These are phyloP conservation scores for Xenopus laevis DNA, from an alignment of 2,113 vertebrate species.

Conservation along the genomic window DNA sequence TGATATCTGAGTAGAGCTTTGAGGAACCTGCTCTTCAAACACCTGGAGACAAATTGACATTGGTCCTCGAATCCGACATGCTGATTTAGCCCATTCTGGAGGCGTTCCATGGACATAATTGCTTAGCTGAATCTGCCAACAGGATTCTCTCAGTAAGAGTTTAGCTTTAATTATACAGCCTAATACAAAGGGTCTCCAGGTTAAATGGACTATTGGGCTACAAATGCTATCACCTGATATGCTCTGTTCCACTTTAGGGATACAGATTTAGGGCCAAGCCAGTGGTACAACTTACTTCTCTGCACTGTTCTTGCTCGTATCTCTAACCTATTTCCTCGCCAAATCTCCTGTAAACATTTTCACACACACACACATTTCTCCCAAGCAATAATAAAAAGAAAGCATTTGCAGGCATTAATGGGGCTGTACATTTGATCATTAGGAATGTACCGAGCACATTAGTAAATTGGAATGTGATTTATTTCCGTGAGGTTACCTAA, in stretches of 20 bases:
- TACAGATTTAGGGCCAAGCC: too few species aligned
- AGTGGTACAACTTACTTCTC: background rate
- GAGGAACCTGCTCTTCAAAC: conserved; percentile 2
- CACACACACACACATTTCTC: background rate
- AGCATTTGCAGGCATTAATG: background rate
- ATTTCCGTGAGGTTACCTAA: conserved; percentile 59
- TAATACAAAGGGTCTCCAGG: background rate
- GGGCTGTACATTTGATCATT: conserved; percentile 42
- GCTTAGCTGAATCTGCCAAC: background rate
- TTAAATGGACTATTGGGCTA: background rate
- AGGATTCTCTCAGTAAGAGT: background rate
- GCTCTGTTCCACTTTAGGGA: background rate
- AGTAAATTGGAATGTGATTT: conserved; percentile 39
- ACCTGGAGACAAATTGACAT: conserved; percentile 34
- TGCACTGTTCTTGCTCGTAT: background rate
- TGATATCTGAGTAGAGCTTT: conserved; percentile 32
- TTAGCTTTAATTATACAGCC: background rate
- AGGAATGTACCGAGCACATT: conserved; percentile 7
- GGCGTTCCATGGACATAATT: conserved; percentile 14
- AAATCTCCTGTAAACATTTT: background rate
- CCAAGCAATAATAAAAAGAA: background rate
- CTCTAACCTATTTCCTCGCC: too few species aligned
- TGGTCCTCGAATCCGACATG: conserved; percentile 20
- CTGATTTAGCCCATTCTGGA: conserved; percentile 17
- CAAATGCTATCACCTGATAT: background rate